A percentile compares a stretch with the other conserved stretches of the same genome.
Conservation (phyloP, 2,888 invertebrate genomes). For the Limenitis camilla region DNA sequence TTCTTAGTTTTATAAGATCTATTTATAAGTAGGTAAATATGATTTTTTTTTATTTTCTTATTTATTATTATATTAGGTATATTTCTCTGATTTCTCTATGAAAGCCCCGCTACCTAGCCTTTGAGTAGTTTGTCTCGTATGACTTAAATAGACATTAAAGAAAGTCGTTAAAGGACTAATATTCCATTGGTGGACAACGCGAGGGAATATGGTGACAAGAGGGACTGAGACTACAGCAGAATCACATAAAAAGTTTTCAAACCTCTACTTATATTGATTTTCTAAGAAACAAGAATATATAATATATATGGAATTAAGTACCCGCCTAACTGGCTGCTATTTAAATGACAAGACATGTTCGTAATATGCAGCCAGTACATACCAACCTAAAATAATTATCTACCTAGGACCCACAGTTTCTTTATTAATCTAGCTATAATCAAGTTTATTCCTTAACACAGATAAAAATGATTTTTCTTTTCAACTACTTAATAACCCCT, state of each 20-base stretch:
- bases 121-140: conserved; percentile 22
- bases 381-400: neutral
- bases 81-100: conserved; percentile 18
- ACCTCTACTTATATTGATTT: conserved; percentile 1
- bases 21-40: no score
- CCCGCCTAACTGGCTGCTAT: neutral
- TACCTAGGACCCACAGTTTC: neutral
- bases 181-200: conserved; percentile 18
- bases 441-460: no score
- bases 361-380: neutral
- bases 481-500: no score
- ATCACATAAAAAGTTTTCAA: conserved; percentile 5
- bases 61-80: neutral
- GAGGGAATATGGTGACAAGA: conserved; percentile 16
- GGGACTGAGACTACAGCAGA: conserved; percentile 11
- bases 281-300: neutral
- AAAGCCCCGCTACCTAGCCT: conserved; percentile 18
- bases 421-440: no score
- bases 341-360: neutral
- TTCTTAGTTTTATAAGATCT: no score
- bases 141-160: conserved; percentile 26
- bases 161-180: conserved; percentile 24
- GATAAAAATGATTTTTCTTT: no score
- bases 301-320: neutral
- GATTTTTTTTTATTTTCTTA: neutral